A percentile compares a stretch with the other conserved stretches of the same genome.
phyloP scores from a whole-genome alignment of 2,888 invertebrate genomes.

The Pollenia labialis region DNA sequence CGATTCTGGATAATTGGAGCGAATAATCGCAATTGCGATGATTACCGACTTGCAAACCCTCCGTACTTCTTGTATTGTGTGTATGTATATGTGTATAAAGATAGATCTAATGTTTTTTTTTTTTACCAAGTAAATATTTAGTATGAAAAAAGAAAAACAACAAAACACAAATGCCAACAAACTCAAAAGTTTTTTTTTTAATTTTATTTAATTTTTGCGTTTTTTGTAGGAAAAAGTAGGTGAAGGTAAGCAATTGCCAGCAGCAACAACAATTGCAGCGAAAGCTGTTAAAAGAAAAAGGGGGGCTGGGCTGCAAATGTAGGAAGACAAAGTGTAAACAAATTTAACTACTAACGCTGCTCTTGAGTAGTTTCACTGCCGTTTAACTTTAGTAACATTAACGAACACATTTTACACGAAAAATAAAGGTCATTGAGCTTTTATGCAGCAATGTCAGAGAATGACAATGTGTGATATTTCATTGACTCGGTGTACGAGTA shows the following conservation, averaged over 20 bases:
- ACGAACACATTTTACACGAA: constrained; percentile 28
- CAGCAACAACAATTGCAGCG: constrained; percentile 31
- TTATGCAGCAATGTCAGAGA: constrained; percentile 68
- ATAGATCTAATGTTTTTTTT: neutral
- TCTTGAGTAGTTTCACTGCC: constrained; percentile 61
- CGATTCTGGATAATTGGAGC: no score
- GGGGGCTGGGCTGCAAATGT: constrained; percentile 57
- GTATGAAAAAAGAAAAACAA: constrained; percentile 30
- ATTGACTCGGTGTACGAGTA: constrained; percentile 20
- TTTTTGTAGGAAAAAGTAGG: constrained; percentile 66
- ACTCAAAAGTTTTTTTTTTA: constrained; percentile 47
- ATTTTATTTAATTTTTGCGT: constrained; percentile 44
- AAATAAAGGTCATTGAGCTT: constrained; percentile 70
- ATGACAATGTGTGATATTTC: constrained; percentile 40
- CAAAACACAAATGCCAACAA: constrained; percentile 57
- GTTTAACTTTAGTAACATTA: neutral
- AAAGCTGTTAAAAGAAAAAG: constrained; percentile 47
- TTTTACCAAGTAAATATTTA: neutral
- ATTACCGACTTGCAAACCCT: no score
- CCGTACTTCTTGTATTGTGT: no score
- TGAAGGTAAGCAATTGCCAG: constrained; percentile 71
- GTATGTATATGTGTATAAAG: no score
- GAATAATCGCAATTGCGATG: no score
- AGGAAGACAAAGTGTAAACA: constrained; percentile 56
- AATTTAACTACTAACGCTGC: constrained; percentile 20